Evolutionary conservation across 2,888 invertebrate species (phyloP).

Genomic region (Tachina lurida): DNA sequence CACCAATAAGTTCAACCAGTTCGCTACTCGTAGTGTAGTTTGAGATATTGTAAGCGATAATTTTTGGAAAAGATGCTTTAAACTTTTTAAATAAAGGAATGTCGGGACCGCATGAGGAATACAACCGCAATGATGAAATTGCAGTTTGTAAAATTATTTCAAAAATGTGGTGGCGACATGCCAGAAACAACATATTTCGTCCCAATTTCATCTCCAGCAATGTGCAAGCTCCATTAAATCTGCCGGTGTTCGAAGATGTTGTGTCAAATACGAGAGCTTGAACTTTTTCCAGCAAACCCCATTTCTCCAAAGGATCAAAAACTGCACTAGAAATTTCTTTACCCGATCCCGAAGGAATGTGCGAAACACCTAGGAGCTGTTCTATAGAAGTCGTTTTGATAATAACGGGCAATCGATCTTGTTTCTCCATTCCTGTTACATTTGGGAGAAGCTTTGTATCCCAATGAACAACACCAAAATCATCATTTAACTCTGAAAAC

Average conservation of each 20-base stretch:
- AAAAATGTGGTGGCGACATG: conserved; percentile 19
- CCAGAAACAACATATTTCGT: conserved; percentile 23
- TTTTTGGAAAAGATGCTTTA: background rate
- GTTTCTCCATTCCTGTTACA: conserved; percentile 21
- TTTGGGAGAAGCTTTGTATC: conserved; percentile 35
- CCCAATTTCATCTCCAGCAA: conserved; percentile 21
- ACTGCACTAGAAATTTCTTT: conserved; percentile 33
- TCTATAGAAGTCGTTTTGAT: conserved; percentile 4
- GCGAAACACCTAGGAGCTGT: background rate
- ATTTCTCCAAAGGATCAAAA: conserved; percentile 28
- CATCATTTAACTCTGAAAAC: conserved; percentile 23
- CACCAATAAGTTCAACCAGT: background rate
- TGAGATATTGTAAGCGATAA: background rate
- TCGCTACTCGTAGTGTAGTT: background rate
- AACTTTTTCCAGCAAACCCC: conserved; percentile 12
- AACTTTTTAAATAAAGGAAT: background rate
- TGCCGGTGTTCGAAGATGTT: conserved; percentile 38
- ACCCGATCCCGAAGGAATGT: conserved; percentile 6
- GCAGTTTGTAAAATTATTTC: background rate
- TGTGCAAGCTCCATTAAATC: conserved; percentile 20
- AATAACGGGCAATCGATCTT: conserved; percentile 19
- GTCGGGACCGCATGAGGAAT: background rate
- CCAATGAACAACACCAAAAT: conserved; percentile 38
- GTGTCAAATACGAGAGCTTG: conserved; percentile 33
- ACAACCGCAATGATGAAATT: background rate